These are phyloP conservation scores for Narcine bancroftii DNA, from an alignment of 2,113 vertebrate genomes.

Conservation along the genomic window DNA sequence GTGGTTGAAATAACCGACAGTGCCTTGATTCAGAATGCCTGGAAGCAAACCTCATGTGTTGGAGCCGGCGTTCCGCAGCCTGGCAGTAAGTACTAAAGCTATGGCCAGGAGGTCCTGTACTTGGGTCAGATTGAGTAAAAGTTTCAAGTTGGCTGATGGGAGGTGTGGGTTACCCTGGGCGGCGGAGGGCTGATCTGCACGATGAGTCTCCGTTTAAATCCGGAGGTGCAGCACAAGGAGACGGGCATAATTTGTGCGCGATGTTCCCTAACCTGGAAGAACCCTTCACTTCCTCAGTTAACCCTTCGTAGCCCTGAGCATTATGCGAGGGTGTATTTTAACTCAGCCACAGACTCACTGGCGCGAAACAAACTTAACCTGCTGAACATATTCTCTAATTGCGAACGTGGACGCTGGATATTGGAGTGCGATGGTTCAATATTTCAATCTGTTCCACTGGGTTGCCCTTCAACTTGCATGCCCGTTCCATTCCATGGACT, in stretches of 20 bases:
- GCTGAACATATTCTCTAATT: no score
- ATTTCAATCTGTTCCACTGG: background rate
- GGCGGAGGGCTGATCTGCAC: background rate
- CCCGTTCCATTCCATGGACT: background rate
- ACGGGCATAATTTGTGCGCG: background rate
- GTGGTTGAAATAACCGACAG: background rate
- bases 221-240: background rate
- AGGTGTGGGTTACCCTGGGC: background rate
- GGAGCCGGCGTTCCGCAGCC: constrained; percentile 43
- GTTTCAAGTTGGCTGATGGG: background rate
- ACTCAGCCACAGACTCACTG: background rate
- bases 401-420: no score
- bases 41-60: constrained; percentile 42
- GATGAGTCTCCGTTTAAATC: background rate
- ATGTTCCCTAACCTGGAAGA: background rate
- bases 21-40: constrained; percentile 37
- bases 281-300: background rate
- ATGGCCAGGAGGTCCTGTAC: background rate
- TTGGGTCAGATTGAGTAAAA: background rate
- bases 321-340: background rate
- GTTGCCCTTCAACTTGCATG: background rate
- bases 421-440: no score
- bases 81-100: constrained; percentile 51
- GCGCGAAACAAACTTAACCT: background rate
- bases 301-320: background rate